phyloP scores from a whole-genome alignment of 2,888 invertebrate species.

The Ellobium chinense region DNA sequence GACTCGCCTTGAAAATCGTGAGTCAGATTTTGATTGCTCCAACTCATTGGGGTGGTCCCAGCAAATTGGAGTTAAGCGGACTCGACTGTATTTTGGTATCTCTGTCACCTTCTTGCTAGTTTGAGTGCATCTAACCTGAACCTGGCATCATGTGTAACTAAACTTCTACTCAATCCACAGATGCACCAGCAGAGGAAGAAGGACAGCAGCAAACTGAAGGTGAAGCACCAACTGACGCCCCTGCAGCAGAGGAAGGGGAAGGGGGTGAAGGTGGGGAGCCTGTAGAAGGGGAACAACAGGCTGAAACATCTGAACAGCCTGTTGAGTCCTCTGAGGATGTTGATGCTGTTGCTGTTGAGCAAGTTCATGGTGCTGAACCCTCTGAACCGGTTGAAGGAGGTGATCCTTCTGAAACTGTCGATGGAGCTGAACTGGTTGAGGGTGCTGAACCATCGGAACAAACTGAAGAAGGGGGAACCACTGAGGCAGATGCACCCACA shows the following conservation, averaged over 20 bases:
- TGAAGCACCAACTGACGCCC: too few species aligned
- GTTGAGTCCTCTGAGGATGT: slow-evolving; percentile 6
- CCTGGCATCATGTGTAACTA: too few species aligned
- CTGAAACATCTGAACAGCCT: background rate
- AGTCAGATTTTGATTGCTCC: too few species aligned
- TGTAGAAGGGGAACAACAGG: slow-evolving; percentile 18
- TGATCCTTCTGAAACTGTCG: background rate
- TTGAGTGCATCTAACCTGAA: too few species aligned
- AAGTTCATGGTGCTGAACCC: background rate
- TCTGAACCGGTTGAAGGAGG: background rate
- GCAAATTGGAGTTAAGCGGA: too few species aligned
- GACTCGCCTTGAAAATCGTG: too few species aligned
- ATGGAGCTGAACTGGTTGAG: background rate
- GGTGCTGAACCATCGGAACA: background rate
- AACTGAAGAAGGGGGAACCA: background rate
- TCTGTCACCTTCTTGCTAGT: too few species aligned
- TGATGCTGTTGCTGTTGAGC: slow-evolving; percentile 7
- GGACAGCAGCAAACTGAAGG: too few species aligned
- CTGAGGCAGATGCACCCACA: background rate
- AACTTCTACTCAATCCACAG: too few species aligned
- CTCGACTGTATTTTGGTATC: too few species aligned
- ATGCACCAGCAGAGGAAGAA: background rate
- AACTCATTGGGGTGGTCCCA: too few species aligned
- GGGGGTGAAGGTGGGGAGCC: slow-evolving; percentile 23
- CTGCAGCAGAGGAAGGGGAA: background rate